Evolutionary conservation across 2,113 vertebrate genomes (phyloP).

Genomic region (Colaptes auratus): DNA sequence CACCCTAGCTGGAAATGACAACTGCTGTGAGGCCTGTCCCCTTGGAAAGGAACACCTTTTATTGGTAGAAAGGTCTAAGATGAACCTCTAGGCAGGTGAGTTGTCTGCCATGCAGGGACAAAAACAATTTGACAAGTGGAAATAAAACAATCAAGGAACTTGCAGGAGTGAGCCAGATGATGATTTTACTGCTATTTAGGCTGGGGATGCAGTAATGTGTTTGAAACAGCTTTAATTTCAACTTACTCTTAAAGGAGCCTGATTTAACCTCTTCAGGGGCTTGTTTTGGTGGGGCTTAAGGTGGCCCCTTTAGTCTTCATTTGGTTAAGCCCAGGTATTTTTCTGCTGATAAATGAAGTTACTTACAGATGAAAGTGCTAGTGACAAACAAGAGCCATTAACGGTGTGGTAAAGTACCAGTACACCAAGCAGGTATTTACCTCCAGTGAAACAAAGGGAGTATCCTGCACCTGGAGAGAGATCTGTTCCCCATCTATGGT

Average conservation of each 20-base stretch:
- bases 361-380: not conserved
- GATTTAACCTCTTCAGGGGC: not conserved
- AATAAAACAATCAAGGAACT: not conserved
- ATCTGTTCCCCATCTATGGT: constrained; percentile 89
- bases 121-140: not conserved
- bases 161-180: not conserved
- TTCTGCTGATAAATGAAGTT: not conserved
- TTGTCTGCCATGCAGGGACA: not conserved
- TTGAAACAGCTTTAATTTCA: not conserved
- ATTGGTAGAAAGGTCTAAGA: not conserved
- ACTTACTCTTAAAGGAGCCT: not conserved
- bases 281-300: not conserved
- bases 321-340: not conserved
- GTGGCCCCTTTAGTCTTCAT: not conserved
- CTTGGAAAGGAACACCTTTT: not conserved
- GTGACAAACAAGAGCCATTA: not conserved
- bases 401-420: not conserved
- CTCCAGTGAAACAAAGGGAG: constrained; percentile 89
- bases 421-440: constrained; percentile 65
- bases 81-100: not conserved
- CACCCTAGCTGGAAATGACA: not conserved
- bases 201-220: not conserved
- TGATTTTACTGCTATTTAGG: not conserved
- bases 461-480: constrained; percentile 92
- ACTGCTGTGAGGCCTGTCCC: not conserved